These are phyloP conservation scores for Eudorcas thomsonii DNA, from an alignment of 2,113 vertebrate species.

Conservation along the genomic window DNA sequence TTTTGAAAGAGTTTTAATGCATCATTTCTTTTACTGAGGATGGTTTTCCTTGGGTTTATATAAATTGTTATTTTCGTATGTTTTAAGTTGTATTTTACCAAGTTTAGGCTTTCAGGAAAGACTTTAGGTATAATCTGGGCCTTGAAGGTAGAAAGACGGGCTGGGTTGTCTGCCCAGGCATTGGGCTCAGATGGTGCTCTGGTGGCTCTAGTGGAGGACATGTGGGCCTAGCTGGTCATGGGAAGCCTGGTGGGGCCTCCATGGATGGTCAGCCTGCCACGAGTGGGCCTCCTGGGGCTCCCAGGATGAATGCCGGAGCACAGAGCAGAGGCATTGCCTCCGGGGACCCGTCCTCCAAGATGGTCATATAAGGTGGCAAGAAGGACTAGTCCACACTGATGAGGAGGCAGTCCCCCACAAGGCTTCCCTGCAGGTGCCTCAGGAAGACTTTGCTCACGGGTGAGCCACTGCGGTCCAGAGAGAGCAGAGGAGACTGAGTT, in stretches of 20 bases:
- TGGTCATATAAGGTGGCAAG: accelerated
- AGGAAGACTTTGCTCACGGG: not conserved
- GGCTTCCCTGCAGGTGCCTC: not conserved
- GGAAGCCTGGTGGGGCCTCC: not conserved
- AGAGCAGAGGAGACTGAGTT: not conserved
- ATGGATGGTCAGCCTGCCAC: too few species aligned
- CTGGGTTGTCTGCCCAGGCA: not conserved
- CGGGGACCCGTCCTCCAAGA: not conserved
- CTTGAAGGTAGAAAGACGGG: not conserved
- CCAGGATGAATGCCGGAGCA: not conserved
- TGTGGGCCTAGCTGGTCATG: not conserved
- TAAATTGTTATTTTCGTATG: not conserved
- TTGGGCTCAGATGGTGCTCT: accelerated
- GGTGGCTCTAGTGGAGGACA: not conserved
- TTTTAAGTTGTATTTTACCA: not conserved
- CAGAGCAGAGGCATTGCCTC: not conserved
- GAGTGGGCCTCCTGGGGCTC: not conserved
- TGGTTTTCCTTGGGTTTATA: not conserved
- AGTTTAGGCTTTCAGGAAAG: not conserved
- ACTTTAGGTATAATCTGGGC: not conserved
- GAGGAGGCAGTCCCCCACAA: too few species aligned
- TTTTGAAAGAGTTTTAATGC: not conserved
- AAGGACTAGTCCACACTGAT: not conserved
- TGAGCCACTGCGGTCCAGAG: not conserved
- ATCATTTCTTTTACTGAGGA: slow-evolving; percentile 6